Evolutionary conservation across 2,888 invertebrate genomes (phyloP), one percentile per base, ranked within the genome.

Genomic region (Hedya salicella): DNA sequence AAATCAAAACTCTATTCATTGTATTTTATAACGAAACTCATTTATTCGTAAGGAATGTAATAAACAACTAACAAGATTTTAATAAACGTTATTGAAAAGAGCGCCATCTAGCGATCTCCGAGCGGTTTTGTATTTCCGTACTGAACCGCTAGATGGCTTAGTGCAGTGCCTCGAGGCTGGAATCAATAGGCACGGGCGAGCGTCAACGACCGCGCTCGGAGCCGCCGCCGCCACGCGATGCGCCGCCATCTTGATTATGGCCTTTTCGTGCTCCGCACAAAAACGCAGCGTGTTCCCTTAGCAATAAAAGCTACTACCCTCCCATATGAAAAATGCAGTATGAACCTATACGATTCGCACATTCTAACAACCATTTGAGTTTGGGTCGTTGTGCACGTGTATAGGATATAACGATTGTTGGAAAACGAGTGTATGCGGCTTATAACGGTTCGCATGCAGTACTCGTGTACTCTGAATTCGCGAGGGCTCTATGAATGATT

Each of bases 241-340:
- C 81, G 84, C 79, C 86, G 89, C 80, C 91, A 91, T 91, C 87
- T 91, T 89, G 88, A 86, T 88, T 89, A 88, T 87, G 85, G 86
- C 83, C 78, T 78, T 81, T 78, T 76, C 75, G 71, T 53, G 64
- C 67, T 53, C 68, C 9, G 64, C 68, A 71, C 76, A 72, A 73
- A 62, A 59, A 63, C 65, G 67, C 73, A 70, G 73, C 36, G 62
- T 53, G 62, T 36, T 46, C 39, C 6, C 21, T 32, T 48, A 48
- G 48, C 48, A 32, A 36, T 59, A 39, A 48, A 49, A 60, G 21
- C 48, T 16, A 49, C 32, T 40, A 19, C n/a, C 17, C n/a, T 8
- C 9, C 9, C 30, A 42, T 17, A 30, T 9, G 3, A n/a, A 25
- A 30, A 21, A 42, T 13, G 44, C 0, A 13, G 13, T 46, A 17